Evolutionary conservation across 2,888 invertebrate genomes (phyloP), one percentile per base, ranked within the genome.

Genomic region (Lasioglossum figueresi): DNA sequence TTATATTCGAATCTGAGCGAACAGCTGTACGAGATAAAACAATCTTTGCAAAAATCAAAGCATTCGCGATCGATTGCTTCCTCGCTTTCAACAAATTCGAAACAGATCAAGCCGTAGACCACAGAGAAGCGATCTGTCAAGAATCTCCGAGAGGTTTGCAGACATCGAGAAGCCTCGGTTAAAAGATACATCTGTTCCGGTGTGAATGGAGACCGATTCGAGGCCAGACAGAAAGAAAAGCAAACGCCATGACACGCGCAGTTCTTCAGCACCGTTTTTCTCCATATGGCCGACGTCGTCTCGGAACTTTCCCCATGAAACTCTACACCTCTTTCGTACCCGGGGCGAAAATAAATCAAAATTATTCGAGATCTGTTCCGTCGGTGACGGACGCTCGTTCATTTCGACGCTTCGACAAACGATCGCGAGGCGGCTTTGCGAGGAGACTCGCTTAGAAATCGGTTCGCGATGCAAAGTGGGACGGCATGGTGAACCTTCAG

Each of bases 191-290:
- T 72, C 52, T 66, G 76, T 83, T 34, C 37, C 19, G 71, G 63
- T 34, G 43, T 43, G 83, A 83, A 76, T 66, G 76, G 82, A 48
- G 37, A 63, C 82, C 76, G 76, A 81, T 83, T 83, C 59, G 40
- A n/a, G 48, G 10, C 37, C 43, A n/a, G 19, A 16, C 4, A 4
- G 40, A 40, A 40, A 48, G 59, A 63, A 48, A 45, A 70, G 59
- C 27, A 37, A 71, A 71, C 27, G 71, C 45, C 31, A n/a, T 66
- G 76, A 48, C 43, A 43, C 63, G 14, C 27, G 71, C 37, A 52
- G 23, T 23, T 52, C 52, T 52, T 52, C 10, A 3, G 3, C 52
- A 52, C 52, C 52, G 23, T 23, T 52, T 52, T 52, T 23, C 52
- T 23, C 23, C 52, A 52, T 52, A 52, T 10, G 23, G 52, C 8